Evolutionary conservation across 2,113 vertebrate genomes (phyloP), one percentile per base, ranked within the genome.

Genomic region (Paradisaea rubra): DNA sequence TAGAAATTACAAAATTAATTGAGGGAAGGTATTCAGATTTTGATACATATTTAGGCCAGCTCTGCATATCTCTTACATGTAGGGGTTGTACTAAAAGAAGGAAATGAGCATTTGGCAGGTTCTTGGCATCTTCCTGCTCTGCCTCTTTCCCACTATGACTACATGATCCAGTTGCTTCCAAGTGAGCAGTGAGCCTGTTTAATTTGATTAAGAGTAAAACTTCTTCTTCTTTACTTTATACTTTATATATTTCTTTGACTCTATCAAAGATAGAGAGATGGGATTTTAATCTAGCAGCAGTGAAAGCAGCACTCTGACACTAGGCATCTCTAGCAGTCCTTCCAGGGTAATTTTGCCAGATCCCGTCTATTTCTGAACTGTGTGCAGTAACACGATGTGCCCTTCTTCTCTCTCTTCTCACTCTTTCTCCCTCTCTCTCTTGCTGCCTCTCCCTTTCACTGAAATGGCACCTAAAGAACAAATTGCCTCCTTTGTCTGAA

Each of bases 401-500:
- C 22, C 54, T 60, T 52, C 64, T 91, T 74, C 56, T 52, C 10
- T 56, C 44, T 88, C 47, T 54, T 74, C 47, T 86, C 9, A 2
- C 18, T 76, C 41, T 63, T 63, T 35, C 44, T 33, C 28, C 59
- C 24, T 4, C 39, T 20, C 5, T 28, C 79, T 80, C 42, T 59
- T 78, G 23, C 81, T 87, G 72, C 30, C 35, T 96, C 56, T 95
- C 79, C 53, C 41, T 77, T 89, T 95, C 56, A 17, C 20, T 85
- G 92, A 97, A 97, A 96, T 77, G 74, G 71, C 88, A 95, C 76
- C 97, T 95, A 88, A 81, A 96, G 85, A 96, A 97, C 95, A 97
- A 97, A 97, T 96, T 96, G 91, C 92, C 64, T 97, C 81, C 96
- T 97, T 98, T 98, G 96, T 98, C 97, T 98, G 94, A 94, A 93